A percentile compares a stretch with the other conserved stretches of the same genome.
These are phyloP conservation scores for Mus musculus DNA, from an alignment of 2,113 vertebrate genomes.

Conservation along the genomic window GRCm39 chr13:93919001-93919500, in stretches of 20 bases:
- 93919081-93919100: too few relatives aligned
- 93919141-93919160: background rate
- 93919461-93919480: background rate
- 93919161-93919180: background rate
- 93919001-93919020: background rate
- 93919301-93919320: background rate
- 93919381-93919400: background rate
- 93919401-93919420: background rate
- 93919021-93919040: too few relatives aligned
- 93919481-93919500: background rate
- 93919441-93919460: background rate
- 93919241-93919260: background rate
- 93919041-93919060: too few relatives aligned
- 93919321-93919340: background rate
- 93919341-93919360: background rate
- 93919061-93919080: too few relatives aligned
- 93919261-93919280: background rate
- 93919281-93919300: background rate
- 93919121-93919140: too few relatives aligned
- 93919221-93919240: constrained; percentile 1
- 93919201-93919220: constrained; percentile 13
- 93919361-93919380: background rate
- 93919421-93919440: background rate
- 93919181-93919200: background rate
- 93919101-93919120: too few relatives aligned